Evolutionary conservation across 2,113 vertebrate species (phyloP).

Genomic region (Bos indicus): DNA sequence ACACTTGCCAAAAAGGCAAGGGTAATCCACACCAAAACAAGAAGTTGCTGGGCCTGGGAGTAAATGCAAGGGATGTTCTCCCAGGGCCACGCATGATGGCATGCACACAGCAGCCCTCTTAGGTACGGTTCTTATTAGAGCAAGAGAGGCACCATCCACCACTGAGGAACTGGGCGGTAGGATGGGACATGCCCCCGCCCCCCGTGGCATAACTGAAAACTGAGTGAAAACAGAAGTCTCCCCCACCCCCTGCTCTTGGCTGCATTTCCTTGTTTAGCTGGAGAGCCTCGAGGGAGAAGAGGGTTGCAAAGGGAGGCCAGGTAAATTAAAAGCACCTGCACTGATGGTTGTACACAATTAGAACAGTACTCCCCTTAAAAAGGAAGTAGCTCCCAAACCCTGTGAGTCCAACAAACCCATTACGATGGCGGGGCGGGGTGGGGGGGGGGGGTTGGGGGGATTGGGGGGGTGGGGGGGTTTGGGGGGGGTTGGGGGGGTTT

Average conservation of each 20-base stretch:
- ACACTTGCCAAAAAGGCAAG: background rate
- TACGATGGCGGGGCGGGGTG: rapidly evolving
- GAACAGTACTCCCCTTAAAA: background rate
- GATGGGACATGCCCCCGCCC: background rate
- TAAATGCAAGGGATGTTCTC: background rate
- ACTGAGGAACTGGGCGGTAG: background rate
- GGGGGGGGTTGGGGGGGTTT: rapidly evolving
- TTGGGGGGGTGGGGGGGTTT: too few species aligned
- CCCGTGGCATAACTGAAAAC: rapidly evolving
- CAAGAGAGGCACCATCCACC: background rate
- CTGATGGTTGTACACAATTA: background rate
- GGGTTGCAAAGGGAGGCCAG: background rate
- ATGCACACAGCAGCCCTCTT: background rate
- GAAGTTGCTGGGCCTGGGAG: background rate
- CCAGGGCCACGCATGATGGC: background rate
- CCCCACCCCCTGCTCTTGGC: rapidly evolving
- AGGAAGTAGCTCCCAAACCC: background rate
- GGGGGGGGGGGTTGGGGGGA: background rate
- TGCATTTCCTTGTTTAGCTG: background rate
- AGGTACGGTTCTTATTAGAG: background rate
- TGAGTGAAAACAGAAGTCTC: background rate
- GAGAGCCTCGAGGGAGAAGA: background rate
- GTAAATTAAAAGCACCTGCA: background rate
- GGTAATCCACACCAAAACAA: background rate
- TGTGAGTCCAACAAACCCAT: background rate